Percentiles rank a stretch among this genome's conserved stretches.
These are phyloP conservation scores for Melanostigma gelatinosum DNA, from an alignment of 2,113 vertebrate genomes.

Conservation along the genomic window DNA sequence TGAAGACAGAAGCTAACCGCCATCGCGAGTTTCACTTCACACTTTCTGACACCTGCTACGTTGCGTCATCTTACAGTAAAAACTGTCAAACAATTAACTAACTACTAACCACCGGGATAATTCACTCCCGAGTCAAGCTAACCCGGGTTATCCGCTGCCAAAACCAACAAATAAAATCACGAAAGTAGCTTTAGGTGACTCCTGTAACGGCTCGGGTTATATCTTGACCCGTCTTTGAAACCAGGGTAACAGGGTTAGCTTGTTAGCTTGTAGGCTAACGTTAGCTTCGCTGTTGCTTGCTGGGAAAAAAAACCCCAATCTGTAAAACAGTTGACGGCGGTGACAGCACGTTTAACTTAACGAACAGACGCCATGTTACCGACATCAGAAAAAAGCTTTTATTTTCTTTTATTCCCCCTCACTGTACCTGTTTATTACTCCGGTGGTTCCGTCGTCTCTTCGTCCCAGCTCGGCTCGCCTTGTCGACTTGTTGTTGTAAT, in stretches of 20 bases:
- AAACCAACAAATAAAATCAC: too few relatives aligned
- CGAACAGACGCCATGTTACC: accelerated
- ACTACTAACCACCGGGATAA: not conserved
- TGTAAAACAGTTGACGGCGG: too few relatives aligned
- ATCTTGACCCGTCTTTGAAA: conserved; percentile 13
- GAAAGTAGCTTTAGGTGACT: not conserved
- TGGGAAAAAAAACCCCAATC: too few relatives aligned
- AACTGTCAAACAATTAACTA: conserved; percentile 39
- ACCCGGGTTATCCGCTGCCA: not conserved
- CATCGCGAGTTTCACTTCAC: not conserved
- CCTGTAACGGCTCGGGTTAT: not conserved
- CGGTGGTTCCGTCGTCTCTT: not conserved
- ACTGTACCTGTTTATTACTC: conserved; percentile 33
- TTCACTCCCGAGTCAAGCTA: not conserved
- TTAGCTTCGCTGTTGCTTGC: conserved; percentile 20
- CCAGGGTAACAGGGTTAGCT: conserved; percentile 37
- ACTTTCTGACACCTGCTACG: conserved; percentile 52
- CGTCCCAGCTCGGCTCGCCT: not conserved
- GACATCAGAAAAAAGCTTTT: accelerated
- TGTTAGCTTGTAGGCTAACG: conserved; percentile 40
- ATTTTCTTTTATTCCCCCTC: not conserved
- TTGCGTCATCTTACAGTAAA: conserved; percentile 33
- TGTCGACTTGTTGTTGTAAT: conserved; percentile 60
- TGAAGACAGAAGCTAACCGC: not conserved
- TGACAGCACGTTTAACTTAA: too few relatives aligned